Conservation (phyloP, 2,797 vertebrate species). For the Odontamblyopus lacepedii region DNA sequence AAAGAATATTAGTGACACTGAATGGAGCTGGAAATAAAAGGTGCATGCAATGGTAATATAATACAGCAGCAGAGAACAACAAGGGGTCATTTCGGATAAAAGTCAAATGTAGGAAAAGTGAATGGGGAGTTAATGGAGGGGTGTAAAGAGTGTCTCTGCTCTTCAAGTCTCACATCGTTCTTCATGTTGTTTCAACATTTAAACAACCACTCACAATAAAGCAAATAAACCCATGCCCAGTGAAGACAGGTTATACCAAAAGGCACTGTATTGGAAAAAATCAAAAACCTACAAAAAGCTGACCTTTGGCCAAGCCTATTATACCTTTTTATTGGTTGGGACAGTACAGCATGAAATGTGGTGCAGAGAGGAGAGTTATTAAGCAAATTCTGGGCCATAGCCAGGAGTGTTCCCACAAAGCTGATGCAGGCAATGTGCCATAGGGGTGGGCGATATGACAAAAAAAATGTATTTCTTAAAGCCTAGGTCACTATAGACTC, state of each 20-base stretch:
- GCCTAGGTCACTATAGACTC: background rate
- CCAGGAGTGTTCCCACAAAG: background rate
- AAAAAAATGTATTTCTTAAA: background rate
- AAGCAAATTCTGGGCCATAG: background rate
- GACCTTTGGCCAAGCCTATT: conserved; percentile 9
- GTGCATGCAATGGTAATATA: conserved; percentile 9
- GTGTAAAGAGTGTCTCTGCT: conserved; percentile 19
- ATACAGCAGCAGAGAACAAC: conserved; percentile 24
- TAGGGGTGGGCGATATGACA: background rate
- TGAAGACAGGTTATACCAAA: conserved; percentile 12
- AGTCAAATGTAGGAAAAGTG: conserved; percentile 20
- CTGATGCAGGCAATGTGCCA: background rate
- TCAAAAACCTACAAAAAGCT: conserved; percentile 21
- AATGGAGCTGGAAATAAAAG: background rate
- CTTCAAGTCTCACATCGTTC: background rate
- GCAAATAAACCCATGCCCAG: conserved; percentile 29
- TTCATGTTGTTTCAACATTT: background rate
- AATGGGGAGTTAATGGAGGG: conserved; percentile 31
- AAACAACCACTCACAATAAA: conserved; percentile 33
- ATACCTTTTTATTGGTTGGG: background rate
- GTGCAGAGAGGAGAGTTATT: background rate
- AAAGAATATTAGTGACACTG: conserved; percentile 16
- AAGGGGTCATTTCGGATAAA: conserved; percentile 15
- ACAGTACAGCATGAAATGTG: background rate
- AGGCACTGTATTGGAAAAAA: background rate